These are phyloP conservation scores for Medauroidea extradentata DNA, from an alignment of 1,140 invertebrate species.

Conservation along the genomic window DNA sequence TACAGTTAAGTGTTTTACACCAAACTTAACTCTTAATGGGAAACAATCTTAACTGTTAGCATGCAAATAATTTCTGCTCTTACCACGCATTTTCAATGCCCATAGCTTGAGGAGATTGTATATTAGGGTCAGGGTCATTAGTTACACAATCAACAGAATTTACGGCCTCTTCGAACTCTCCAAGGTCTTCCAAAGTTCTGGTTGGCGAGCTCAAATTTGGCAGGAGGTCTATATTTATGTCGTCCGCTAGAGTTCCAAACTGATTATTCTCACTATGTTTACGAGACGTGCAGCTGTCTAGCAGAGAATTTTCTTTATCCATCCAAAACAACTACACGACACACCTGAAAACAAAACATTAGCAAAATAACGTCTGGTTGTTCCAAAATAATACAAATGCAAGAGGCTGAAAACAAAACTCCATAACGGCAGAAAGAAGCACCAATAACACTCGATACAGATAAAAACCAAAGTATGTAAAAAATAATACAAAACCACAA, in stretches of 20 bases:
- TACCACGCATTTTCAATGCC: slow-evolving; percentile 47
- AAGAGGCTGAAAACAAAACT: no score
- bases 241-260: background rate
- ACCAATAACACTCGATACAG: no score
- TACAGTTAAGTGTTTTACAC: no score
- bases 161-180: background rate
- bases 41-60: no score
- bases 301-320: background rate
- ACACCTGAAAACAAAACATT: slow-evolving; percentile 8
- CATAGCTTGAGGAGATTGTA: slow-evolving; percentile 37
- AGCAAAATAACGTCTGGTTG: background rate
- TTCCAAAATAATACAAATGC: no score
- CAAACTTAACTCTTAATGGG: no score
- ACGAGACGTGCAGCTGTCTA: background rate
- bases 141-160: background rate
- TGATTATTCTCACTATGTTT: background rate
- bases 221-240: background rate
- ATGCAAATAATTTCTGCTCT: no score
- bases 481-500: no score
- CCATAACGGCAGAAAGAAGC: no score
- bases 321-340: slow-evolving; percentile 8
- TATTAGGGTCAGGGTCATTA: slow-evolving; percentile 15
- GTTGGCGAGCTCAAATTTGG: background rate
- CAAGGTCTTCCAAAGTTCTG: slow-evolving; percentile 4
- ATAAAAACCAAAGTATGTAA: no score